These are phyloP conservation scores for Nephrocerus scutellatus DNA, from an alignment of 2,888 invertebrate genomes.

Conservation along the genomic window DNA sequence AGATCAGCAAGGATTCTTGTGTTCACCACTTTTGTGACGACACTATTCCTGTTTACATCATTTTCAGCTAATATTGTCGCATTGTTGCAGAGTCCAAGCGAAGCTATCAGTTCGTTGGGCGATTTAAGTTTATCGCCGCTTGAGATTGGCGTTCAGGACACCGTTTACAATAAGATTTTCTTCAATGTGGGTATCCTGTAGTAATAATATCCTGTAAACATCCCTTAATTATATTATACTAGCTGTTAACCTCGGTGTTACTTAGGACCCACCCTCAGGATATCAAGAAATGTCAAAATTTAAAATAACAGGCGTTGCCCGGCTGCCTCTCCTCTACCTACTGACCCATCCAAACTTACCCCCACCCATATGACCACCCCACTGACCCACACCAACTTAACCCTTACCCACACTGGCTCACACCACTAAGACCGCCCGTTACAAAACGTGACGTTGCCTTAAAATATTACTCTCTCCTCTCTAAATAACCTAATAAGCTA, in stretches of 20 bases:
- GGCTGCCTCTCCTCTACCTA: not conserved
- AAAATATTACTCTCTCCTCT: too few species aligned
- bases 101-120: constrained; percentile 51
- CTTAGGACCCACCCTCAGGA: too few species aligned
- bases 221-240: not conserved
- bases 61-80: constrained; percentile 62
- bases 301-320: too few species aligned
- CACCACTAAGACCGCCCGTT: too few species aligned
- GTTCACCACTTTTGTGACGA: constrained; percentile 52
- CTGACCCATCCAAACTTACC: constrained; percentile 1
- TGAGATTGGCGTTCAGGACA: constrained; percentile 54
- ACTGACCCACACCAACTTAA: too few species aligned
- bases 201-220: not conserved
- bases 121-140: constrained; percentile 55
- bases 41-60: constrained; percentile 56
- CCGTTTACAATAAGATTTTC: constrained; percentile 54
- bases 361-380: too few species aligned
- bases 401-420: too few species aligned
- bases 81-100: constrained; percentile 57
- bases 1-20: constrained; percentile 52
- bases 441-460: too few species aligned
- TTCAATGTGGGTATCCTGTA: constrained; percentile 46
- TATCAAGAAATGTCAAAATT: too few species aligned
- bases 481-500: too few species aligned
- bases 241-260: too few species aligned